phyloP scores from a whole-genome alignment of 2,797 vertebrate species.

The Philypnodon macrostomus region DNA sequence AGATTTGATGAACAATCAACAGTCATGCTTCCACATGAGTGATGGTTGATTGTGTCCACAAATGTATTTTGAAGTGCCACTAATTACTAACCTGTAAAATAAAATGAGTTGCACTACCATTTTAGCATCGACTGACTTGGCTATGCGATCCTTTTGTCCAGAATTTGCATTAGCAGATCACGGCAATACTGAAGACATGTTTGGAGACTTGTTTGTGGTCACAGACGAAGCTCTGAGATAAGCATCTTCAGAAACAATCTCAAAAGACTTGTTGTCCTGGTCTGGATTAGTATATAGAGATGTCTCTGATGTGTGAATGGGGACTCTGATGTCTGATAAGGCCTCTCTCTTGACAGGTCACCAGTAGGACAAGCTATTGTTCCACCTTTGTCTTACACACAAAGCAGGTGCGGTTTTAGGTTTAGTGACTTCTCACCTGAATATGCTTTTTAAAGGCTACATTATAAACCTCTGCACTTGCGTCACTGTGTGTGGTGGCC shows the following conservation, averaged over 20 bases:
- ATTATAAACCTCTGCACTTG: slow-evolving; percentile 47
- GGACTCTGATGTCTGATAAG: slow-evolving; percentile 35
- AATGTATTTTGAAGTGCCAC: too few relatives aligned
- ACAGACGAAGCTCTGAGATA: slow-evolving; percentile 52
- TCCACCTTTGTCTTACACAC: slow-evolving; percentile 7
- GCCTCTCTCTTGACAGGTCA: slow-evolving; percentile 21
- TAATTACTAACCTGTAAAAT: too few relatives aligned
- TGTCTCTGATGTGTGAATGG: slow-evolving; percentile 25
- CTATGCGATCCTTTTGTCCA: too few relatives aligned
- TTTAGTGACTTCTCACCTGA: slow-evolving; percentile 38
- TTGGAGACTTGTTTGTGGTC: slow-evolving; percentile 53
- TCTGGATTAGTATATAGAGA: slow-evolving; percentile 40
- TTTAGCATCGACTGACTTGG: too few relatives aligned
- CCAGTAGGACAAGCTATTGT: slow-evolving; percentile 26
- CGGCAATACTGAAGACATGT: too few relatives aligned
- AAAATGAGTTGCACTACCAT: too few relatives aligned
- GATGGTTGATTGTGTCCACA: too few relatives aligned
- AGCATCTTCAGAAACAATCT: slow-evolving; percentile 42
- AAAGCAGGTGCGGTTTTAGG: slow-evolving; percentile 27
- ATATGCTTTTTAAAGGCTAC: slow-evolving; percentile 28
- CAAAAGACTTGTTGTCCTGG: slow-evolving; percentile 62
- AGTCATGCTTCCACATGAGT: too few relatives aligned
- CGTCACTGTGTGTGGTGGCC: slow-evolving; percentile 64
- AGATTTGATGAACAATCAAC: too few relatives aligned
- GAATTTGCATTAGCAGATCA: too few relatives aligned